Conservation (phyloP, 2,113 vertebrate genomes). For the Amphiprion ocellaris region DNA sequence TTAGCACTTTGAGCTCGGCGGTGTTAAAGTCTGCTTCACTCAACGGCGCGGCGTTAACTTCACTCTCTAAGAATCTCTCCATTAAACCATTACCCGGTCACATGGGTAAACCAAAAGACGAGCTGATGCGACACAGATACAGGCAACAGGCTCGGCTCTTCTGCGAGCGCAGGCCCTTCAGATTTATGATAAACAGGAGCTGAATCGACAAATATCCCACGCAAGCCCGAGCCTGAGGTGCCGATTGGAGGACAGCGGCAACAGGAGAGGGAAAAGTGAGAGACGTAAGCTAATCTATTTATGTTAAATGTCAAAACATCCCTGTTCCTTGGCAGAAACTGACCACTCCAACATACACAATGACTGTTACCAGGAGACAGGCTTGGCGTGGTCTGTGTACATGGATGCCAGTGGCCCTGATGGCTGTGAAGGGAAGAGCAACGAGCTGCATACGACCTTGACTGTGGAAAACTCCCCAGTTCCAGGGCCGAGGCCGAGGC, state of each 20-base stretch:
- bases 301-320: conserved; percentile 58
- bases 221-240: conserved; percentile 18
- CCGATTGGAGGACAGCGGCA: background rate
- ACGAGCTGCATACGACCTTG: background rate
- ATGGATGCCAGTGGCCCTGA: background rate
- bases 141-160: background rate
- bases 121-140: conserved; percentile 5
- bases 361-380: conserved; percentile 42
- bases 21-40: background rate
- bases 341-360: conserved; percentile 40
- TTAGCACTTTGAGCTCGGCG: too few species aligned
- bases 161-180: background rate
- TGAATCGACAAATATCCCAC: background rate
- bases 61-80: conserved; percentile 10
- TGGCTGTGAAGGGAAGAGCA: background rate
- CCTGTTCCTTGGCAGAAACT: conserved; percentile 47
- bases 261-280: background rate
- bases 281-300: conserved; percentile 39
- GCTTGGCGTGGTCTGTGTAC: conserved; percentile 30
- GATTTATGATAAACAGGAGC: conserved; percentile 3
- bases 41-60: background rate
- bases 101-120: background rate
- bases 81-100: background rate
- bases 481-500: background rate
- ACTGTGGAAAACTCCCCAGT: conserved; percentile 17